Evolutionary conservation across 2,113 vertebrate genomes (phyloP).

Genomic region (Apus apus): DNA sequence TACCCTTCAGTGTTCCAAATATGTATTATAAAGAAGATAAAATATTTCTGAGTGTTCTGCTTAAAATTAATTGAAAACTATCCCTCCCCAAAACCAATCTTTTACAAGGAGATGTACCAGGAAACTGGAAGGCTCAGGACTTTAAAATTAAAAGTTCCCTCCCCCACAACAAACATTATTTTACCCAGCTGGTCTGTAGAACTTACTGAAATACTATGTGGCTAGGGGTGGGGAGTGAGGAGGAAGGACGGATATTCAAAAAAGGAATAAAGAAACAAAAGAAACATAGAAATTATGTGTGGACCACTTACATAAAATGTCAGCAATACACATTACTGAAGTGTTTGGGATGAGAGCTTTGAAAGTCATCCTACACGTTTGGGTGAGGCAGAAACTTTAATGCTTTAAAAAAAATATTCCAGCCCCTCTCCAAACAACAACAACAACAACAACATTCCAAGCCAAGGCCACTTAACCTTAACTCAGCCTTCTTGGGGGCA

Average conservation of each 20-base stretch:
- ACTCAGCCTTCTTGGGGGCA: background rate
- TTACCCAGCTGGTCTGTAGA: background rate
- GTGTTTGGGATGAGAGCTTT: background rate
- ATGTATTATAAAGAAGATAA: background rate
- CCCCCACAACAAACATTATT: background rate
- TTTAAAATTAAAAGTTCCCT: background rate
- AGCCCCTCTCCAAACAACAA: accelerated
- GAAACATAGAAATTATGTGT: background rate
- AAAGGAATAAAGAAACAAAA: background rate
- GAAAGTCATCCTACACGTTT: background rate
- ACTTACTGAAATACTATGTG: background rate
- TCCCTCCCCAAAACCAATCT: background rate
- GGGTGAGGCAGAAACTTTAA: background rate
- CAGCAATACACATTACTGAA: background rate
- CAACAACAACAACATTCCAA: background rate
- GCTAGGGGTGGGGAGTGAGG: accelerated
- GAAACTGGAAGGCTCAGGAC: background rate
- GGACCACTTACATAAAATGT: background rate
- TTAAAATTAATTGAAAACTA: background rate
- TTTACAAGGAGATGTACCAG: background rate
- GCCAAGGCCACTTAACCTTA: background rate
- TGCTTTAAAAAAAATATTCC: background rate
- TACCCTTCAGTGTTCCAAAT: background rate
- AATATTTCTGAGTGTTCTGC: background rate
- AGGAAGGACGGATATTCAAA: background rate